Base-by-base conservation (phyloP, 2,797 vertebrate genomes). In the Setipinna tenuifilis region DNA sequence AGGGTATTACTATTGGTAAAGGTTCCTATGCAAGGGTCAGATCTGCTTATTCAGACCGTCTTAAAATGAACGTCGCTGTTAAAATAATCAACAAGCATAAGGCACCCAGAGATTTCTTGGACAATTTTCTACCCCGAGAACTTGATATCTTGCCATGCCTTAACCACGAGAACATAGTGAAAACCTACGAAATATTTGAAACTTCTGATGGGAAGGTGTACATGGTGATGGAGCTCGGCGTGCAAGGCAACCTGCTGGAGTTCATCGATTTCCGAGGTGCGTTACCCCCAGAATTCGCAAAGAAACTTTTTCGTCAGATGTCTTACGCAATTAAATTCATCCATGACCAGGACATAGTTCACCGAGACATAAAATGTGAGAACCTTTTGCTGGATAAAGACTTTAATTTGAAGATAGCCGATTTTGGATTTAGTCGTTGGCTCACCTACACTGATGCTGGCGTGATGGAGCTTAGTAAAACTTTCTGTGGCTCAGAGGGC, bases 331-430 rank as follows among this genome's bases (percentile, higher is more conserved):
- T 96, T 83, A 95, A 95, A 86, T 92, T 95, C 1, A 93, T 94
- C 83, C 95, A 96, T 0, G 91, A 96, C 86, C 65, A 57, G 0
- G 93, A 94, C 2, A 90, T 96, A 0, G 93, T 94, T 80, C 95
- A 96, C 88, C 90, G 94, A 31, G 95, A 96, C 88, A 92, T 96
- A 83, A 96, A 96, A 90, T 95, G 94, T 0, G 94, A 95, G 89
- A 96, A 96, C 65, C 89, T 96, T 54, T 93, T 96, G 23, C 93
- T 96, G 0, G 92, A 95, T 59, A 90, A 93, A 2, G 87, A 93
- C 28, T 94, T 96, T 31, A 95, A 95, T 23, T 87, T 96, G 85
- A 96, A 96, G 83, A 90, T 96, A 59, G 92, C 94, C 0, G 95
- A 96, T 83, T 96, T 96, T 0, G 93, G 95, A 50, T 96, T 96